A percentile compares a stretch with the other conserved stretches of the same genome.
phyloP scores from a whole-genome alignment of 2,113 vertebrate genomes.

The Propithecus coquereli region DNA sequence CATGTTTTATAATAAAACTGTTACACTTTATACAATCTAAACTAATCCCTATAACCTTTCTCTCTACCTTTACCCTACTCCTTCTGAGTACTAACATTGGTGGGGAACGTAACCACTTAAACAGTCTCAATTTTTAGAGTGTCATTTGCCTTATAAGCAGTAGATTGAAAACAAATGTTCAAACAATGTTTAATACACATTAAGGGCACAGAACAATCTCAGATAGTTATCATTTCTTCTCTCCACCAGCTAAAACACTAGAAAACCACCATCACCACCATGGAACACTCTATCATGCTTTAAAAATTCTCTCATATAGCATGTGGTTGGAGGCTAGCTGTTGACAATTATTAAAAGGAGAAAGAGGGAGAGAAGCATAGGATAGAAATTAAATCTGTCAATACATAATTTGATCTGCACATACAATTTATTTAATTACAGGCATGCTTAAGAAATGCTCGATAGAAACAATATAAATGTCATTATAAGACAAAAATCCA shows the following conservation, averaged over 20 bases:
- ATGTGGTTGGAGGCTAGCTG: background rate
- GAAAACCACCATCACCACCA: background rate
- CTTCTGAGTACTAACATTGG: background rate
- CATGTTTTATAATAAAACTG: background rate
- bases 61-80: background rate
- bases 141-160: background rate
- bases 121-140: background rate
- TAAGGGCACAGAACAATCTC: constrained; percentile 18
- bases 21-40: background rate
- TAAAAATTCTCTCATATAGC: background rate
- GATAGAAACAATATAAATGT: constrained; percentile 31
- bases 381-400: constrained; percentile 10
- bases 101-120: background rate
- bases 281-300: background rate
- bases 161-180: constrained; percentile 27
- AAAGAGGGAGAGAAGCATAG: background rate
- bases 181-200: constrained; percentile 1
- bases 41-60: background rate
- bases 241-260: background rate
- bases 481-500: background rate
- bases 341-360: background rate
- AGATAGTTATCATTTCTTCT: background rate
- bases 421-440: background rate
- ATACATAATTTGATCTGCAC: background rate
- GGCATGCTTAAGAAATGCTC: background rate